Evolutionary conservation across 2,797 vertebrate species (phyloP).

Genomic region (Oreochromis mossambicus): DNA sequence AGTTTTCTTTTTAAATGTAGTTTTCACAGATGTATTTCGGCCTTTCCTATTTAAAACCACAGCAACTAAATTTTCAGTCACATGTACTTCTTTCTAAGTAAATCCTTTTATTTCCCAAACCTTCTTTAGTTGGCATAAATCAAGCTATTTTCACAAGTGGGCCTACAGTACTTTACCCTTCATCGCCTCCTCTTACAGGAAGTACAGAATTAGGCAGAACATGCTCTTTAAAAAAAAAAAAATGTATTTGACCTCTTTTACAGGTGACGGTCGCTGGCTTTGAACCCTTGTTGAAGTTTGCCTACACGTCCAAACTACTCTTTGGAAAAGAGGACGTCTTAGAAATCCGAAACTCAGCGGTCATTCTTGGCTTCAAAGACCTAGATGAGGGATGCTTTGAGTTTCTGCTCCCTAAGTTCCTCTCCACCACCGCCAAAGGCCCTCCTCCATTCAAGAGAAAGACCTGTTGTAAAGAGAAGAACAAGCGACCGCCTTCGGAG

Average conservation of each 20-base stretch:
- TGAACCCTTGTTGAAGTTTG: constrained; percentile 89
- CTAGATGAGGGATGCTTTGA: constrained; percentile 92
- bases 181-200: neutral
- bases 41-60: neutral
- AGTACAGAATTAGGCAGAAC: neutral
- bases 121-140: neutral
- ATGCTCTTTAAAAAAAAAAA: neutral
- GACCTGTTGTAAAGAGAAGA: constrained; percentile 78
- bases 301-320: constrained; percentile 91
- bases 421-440: constrained; percentile 66
- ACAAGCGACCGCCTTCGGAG: constrained; percentile 40
- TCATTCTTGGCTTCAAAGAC: constrained; percentile 85
- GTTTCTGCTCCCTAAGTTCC: constrained; percentile 89
- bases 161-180: neutral
- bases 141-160: neutral
- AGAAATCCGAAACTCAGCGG: constrained; percentile 85
- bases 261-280: constrained; percentile 91
- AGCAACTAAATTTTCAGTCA: neutral
- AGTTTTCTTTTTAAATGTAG: neutral
- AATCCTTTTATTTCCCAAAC: neutral
- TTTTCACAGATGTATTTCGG: neutral
- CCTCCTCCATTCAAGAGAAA: constrained; percentile 66
- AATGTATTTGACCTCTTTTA: neutral
- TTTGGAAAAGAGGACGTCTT: constrained; percentile 87
- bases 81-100: neutral